Conservation (phyloP, 2,113 vertebrate species). For the Myrmecophaga tridactyla region DNA sequence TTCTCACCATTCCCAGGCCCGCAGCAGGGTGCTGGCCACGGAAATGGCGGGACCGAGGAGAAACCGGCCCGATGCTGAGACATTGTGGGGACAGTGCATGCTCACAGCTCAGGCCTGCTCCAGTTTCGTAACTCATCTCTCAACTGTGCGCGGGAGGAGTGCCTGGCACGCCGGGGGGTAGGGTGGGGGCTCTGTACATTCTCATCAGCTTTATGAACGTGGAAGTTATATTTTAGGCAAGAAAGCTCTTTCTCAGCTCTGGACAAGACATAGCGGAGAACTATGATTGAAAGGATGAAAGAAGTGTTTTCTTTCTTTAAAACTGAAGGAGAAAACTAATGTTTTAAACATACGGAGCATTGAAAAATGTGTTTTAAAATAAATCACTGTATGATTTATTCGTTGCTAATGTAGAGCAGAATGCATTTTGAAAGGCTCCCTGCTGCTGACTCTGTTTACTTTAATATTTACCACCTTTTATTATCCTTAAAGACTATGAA, state of each 20-base stretch:
- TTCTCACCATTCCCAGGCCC: background rate
- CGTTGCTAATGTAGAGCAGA: slow-evolving; percentile 54
- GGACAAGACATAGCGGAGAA: slow-evolving; percentile 28
- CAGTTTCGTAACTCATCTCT: background rate
- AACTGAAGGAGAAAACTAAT: slow-evolving; percentile 33
- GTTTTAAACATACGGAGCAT: slow-evolving; percentile 48
- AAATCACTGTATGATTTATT: slow-evolving; percentile 56
- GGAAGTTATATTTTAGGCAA: background rate
- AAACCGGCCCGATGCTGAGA: no score
- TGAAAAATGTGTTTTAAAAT: slow-evolving; percentile 55
- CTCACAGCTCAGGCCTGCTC: background rate
- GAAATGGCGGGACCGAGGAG: background rate
- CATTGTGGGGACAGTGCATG: no score
- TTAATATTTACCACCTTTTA: slow-evolving; percentile 69
- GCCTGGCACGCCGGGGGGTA: no score
- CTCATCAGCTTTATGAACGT: background rate
- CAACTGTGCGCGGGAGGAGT: background rate
- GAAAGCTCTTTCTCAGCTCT: slow-evolving; percentile 10
- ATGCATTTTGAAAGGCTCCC: slow-evolving; percentile 42
- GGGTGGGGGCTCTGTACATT: no score
- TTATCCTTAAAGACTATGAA: slow-evolving; percentile 56
- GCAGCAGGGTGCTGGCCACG: accelerated
- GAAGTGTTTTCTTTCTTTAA: slow-evolving; percentile 52
- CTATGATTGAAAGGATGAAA: background rate
- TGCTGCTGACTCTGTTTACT: slow-evolving; percentile 17